Evolutionary conservation across 1,140 invertebrate genomes (phyloP), one percentile per base, ranked within the genome.

Genomic region (Leptinotarsa texana): DNA sequence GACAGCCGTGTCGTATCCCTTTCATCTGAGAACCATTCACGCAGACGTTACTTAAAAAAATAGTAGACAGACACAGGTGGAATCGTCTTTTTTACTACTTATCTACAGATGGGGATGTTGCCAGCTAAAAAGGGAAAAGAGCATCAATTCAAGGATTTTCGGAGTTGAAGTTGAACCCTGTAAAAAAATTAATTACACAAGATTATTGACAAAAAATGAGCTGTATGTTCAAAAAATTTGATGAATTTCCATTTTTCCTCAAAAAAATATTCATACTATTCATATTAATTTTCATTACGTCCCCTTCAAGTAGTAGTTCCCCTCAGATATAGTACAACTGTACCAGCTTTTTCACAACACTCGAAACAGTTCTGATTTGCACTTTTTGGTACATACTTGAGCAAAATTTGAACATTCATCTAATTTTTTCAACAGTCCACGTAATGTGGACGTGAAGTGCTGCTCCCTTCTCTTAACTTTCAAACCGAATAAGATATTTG

Each of bases 41-140:
- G 68, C 68, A 69, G 68, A 48, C 48, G 21, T 69, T 69, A 21
- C 27, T 51, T 69, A 33, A 69, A 69, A 48, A 69, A 69, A 69
- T 69, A 69, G 48, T 69, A 48, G 18, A 49, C 17, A 69, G 48
- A 69, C 48, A 49, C 48, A 49, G 68, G n/a, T 57, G 51, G n/a
- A 69, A n/a, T 69, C n/a, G 68, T 18, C 68, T 69, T 49, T 69
- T 69, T 42, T 21, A 69, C 68, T 69, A 51, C 68, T 69, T 57
- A 69, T 69, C 68, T 69, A 69, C 68, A 69, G 18, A 67, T 67
- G 48, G 27, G 68, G 13, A 49, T 6, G 68, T 48, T 42, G n/a
- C 68, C 68, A 42, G 68, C 27, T 69, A 69, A 69, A 69, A 48
- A 17, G 33, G 68, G 47, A 49, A 21, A 49, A 49, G 13, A 49